Base-by-base conservation (phyloP, 2,797 vertebrate genomes). In the Leuciscus waleckii region DNA sequence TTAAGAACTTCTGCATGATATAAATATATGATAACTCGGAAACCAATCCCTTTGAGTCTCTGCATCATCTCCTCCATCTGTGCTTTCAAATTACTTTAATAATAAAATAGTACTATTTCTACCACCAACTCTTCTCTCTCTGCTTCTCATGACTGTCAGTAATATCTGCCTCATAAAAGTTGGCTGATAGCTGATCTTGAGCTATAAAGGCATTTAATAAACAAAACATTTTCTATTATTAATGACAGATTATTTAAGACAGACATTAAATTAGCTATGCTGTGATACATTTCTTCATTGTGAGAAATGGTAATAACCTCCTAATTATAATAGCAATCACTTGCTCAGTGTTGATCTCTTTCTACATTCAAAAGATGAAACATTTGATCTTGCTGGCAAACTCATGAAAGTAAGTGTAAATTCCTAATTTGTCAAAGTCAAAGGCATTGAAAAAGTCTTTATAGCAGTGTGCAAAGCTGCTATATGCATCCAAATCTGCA, bases 351-450 rank as follows among this genome's bases (percentile, higher is more conserved):
- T 58, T 56, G 37, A 79, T 43, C n/a, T 65, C 9, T 49, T 32
- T 79, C 58, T 41, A 35, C 26, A 21, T 23, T 17, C n/a, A 79
- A 23, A 21, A 46, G 29, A 11, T 17, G 0, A 39, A 37, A 5
- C 5, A 16, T 67, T 79, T 79, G 78, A 67, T 49, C 61, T 67
- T 35, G 26, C 61, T 79, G 11, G 17, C 16, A 79, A 49, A 65
- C 58, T 7, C 56, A 43, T 41, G 16, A 10, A 41, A 29, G 14
- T 39, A n/a, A 63, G 5, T 67, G 9, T 79, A 43, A 49, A 79
- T 32, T 46, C 39, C 10, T 17, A 35, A 51, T 80, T 79, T 65
- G 58, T 46, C 17, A 65, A 65, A 43, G 29, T 68, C 41, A 68
- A 67, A 79, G 49, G 26, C 3, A 14, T 61, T 54, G 1, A 54